Conservation (phyloP, 2,888 invertebrate genomes). For the Chaitophorus viminalis region DNA sequence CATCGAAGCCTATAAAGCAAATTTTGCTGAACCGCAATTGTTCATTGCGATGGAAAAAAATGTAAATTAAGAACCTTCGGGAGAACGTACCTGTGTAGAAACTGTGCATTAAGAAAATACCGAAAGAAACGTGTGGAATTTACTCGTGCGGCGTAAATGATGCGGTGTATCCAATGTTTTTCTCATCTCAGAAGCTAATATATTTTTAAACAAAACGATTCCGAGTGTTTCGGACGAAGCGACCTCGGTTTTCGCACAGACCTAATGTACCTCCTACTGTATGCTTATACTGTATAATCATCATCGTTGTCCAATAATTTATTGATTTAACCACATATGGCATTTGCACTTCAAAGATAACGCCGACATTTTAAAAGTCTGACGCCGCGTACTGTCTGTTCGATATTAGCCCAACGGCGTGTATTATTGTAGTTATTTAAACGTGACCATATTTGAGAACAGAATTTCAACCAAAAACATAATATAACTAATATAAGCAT, state of each 20-base stretch:
- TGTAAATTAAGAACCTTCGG: conserved; percentile 45
- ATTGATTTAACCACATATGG: neutral
- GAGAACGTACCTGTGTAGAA: neutral
- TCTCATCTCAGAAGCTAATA: neutral
- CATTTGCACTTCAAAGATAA: neutral
- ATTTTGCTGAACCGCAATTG: conserved; percentile 8
- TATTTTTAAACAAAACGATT: neutral
- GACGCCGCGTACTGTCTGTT: neutral
- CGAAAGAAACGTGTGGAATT: conserved; percentile 30
- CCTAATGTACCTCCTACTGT: no score
- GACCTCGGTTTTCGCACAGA: neutral
- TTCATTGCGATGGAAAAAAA: neutral
- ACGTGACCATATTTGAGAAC: neutral
- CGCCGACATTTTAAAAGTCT: neutral
- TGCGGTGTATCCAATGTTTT: neutral
- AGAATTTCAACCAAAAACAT: neutral
- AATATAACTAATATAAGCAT: no score
- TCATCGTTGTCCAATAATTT: neutral
- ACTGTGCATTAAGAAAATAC: neutral
- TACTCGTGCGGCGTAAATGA: neutral
- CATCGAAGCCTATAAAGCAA: neutral
- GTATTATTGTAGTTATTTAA: neutral
- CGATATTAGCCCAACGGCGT: neutral
- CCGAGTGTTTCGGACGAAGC: neutral
- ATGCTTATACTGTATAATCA: neutral